These are phyloP conservation scores for Phocoena phocoena DNA, from an alignment of 2,113 vertebrate species.

Conservation along the genomic window DNA sequence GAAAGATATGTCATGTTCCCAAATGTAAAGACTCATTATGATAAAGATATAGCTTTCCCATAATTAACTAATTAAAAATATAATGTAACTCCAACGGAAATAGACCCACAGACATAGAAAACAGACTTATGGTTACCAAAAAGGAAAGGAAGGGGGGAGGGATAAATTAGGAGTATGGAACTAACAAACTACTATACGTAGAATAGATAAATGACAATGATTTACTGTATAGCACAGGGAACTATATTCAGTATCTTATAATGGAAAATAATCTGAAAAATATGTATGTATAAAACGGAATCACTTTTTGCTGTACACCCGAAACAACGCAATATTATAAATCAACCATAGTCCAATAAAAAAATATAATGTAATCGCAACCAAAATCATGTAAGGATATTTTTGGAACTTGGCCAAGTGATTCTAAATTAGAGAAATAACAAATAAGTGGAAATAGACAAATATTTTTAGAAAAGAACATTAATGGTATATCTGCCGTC, in stretches of 20 bases:
- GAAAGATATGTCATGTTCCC: neutral
- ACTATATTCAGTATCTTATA: neutral
- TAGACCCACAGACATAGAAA: neutral
- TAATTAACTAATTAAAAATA: neutral
- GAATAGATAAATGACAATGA: fast-evolving
- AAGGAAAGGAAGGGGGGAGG: neutral
- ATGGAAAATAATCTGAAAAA: neutral
- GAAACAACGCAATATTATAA: neutral
- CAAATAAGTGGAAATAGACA: neutral
- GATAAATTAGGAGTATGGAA: neutral
- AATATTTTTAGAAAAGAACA: neutral
- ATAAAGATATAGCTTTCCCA: neutral
- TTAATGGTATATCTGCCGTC: neutral
- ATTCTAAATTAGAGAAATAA: conserved; percentile 8
- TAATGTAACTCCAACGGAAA: neutral
- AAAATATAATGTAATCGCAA: neutral
- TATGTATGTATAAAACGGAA: fast-evolving
- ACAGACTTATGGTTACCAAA: neutral
- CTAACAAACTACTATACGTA: fast-evolving
- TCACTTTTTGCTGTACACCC: neutral
- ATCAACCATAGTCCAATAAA: neutral
- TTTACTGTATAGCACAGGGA: fast-evolving
- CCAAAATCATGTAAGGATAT: neutral
- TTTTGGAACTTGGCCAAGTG: neutral
- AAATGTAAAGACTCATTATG: neutral